Conservation (phyloP, 2,113 vertebrate genomes). For the Phyllostomus hastatus region DNA sequence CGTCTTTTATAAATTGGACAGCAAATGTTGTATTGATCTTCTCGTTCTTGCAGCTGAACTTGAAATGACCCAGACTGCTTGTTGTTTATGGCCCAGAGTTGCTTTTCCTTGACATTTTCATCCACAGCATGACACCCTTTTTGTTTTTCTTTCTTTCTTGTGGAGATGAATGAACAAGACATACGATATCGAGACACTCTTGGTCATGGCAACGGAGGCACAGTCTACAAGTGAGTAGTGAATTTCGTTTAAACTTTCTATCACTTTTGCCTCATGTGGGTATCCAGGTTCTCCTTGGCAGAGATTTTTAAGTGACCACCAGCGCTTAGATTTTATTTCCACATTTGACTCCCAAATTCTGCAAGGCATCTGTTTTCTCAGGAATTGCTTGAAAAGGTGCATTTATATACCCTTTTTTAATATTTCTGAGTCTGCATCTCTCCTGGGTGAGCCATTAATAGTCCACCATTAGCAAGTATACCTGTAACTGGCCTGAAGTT, state of each 20-base stretch:
- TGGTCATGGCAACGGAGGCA: slow-evolving; percentile 97
- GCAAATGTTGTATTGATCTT: slow-evolving; percentile 95
- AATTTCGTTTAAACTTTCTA: slow-evolving; percentile 55
- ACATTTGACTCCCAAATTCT: slow-evolving; percentile 59
- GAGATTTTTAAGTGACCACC: slow-evolving; percentile 33
- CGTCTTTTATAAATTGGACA: slow-evolving; percentile 98
- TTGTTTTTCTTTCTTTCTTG: slow-evolving; percentile 85
- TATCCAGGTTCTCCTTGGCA: neutral
- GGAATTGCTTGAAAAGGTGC: slow-evolving; percentile 62
- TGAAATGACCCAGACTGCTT: slow-evolving; percentile 89
- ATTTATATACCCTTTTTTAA: slow-evolving; percentile 74
- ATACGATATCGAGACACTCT: slow-evolving; percentile 97
- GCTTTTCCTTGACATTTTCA: slow-evolving; percentile 88
- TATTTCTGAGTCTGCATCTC: slow-evolving; percentile 53
- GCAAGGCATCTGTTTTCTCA: slow-evolving; percentile 64
- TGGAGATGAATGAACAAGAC: slow-evolving; percentile 98
- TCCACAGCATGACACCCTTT: slow-evolving; percentile 85
- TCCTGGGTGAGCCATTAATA: slow-evolving; percentile 63
- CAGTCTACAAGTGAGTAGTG: slow-evolving; percentile 97
- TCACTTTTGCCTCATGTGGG: slow-evolving; percentile 22
- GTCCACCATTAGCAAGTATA: slow-evolving; percentile 61
- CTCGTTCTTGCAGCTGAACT: slow-evolving; percentile 91
- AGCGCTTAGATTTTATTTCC: slow-evolving; percentile 39
- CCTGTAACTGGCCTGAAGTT: slow-evolving; percentile 62
- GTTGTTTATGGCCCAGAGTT: slow-evolving; percentile 91